Percentiles rank a stretch among this genome's conserved stretches.
Evolutionary conservation across 2,797 vertebrate species (phyloP).

Genomic region (Parauchenoglanis punctatus): DNA sequence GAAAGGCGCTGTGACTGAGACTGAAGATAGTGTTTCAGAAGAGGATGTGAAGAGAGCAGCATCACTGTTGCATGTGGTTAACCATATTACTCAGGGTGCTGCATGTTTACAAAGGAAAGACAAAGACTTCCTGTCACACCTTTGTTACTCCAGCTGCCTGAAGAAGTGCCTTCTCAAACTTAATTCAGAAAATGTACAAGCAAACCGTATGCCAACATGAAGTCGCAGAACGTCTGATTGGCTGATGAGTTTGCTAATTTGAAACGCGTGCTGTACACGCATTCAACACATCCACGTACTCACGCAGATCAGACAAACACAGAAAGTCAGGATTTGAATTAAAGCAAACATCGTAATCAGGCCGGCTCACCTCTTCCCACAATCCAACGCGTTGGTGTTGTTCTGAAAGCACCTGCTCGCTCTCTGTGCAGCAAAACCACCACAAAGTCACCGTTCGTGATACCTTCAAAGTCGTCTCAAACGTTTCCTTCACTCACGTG

Average conservation of each 20-base stretch:
- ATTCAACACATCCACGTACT: not conserved
- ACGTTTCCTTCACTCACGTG: too few species aligned
- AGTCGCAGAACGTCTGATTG: not conserved
- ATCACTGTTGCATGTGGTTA: slow-evolving; percentile 49
- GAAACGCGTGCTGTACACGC: not conserved
- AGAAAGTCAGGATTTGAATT: too few species aligned
- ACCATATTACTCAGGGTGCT: slow-evolving; percentile 34
- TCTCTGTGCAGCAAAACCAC: too few species aligned
- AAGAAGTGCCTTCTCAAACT: slow-evolving; percentile 13
- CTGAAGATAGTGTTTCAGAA: slow-evolving; percentile 6
- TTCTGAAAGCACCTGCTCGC: too few species aligned
- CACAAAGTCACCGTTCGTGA: too few species aligned
- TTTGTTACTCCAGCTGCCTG: slow-evolving; percentile 20
- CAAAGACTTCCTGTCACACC: slow-evolving; percentile 39
- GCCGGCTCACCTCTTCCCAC: too few species aligned
- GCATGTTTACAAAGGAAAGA: slow-evolving; percentile 12
- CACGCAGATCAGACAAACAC: not conserved
- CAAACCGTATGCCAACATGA: not conserved
- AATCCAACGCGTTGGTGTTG: too few species aligned
- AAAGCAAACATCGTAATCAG: too few species aligned
- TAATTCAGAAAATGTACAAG: slow-evolving; percentile 20
- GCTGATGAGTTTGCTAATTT: not conserved
- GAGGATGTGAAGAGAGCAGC: slow-evolving; percentile 49
- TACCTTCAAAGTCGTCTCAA: too few species aligned
- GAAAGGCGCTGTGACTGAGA: not conserved